These are phyloP conservation scores for Scaptomyza parva DNA, from an alignment of 2,888 invertebrate genomes.

Conservation along the genomic window DNA sequence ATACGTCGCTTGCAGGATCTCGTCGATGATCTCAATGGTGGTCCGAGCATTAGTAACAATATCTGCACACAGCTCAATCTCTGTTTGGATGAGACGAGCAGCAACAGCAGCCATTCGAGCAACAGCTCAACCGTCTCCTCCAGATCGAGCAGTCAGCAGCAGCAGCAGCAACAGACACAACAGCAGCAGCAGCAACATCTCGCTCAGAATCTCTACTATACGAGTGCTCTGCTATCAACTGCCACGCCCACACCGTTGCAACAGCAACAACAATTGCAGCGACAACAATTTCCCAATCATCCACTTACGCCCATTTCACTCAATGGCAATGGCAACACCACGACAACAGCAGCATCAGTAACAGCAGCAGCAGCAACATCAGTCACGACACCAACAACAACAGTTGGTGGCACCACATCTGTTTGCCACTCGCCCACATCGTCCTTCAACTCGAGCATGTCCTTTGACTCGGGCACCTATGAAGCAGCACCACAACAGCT, in stretches of 20 bases:
- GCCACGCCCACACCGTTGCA: conserved; percentile 52
- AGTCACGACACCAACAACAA: not conserved
- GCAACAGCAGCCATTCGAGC: conserved; percentile 53
- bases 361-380: conserved; percentile 46
- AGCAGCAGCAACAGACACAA: not conserved
- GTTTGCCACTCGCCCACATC: conserved; percentile 80
- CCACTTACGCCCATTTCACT: conserved; percentile 74
- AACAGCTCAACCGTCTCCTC: conserved; percentile 11
- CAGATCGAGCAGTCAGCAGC: conserved; percentile 28
- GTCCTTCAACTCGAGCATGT: conserved; percentile 82
- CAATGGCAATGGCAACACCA: conserved; percentile 40
- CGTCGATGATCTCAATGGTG: conserved; percentile 85
- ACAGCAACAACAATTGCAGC: conserved; percentile 66
- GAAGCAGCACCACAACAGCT: conserved; percentile 74
- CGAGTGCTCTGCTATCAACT: conserved; percentile 25
- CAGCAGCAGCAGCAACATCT: conserved; percentile 7
- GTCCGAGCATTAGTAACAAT: conserved; percentile 49
- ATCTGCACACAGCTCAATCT: conserved; percentile 64
- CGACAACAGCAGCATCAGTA: conserved; percentile 37
- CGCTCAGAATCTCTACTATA: conserved; percentile 45
- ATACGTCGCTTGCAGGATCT: conserved; percentile 93
- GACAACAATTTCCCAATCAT: conserved; percentile 68
- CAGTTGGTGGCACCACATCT: not conserved
- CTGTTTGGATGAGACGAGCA: conserved; percentile 54
- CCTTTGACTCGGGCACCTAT: conserved; percentile 82